phyloP scores from a whole-genome alignment of 2,113 vertebrate species.

The Turdus rufiventris region DNA sequence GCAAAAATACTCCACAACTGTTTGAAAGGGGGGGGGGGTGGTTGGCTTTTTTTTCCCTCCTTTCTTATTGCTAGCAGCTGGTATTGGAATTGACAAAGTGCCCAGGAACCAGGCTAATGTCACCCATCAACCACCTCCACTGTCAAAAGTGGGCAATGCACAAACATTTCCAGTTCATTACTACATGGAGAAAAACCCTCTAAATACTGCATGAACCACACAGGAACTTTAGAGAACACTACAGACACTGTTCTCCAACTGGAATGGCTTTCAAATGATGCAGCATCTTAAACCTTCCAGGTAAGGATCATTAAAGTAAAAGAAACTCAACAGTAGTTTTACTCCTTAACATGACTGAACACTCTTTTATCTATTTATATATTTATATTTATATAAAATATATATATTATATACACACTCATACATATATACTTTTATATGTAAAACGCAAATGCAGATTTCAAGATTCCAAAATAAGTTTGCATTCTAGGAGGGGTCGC shows the following conservation, averaged over 20 bases:
- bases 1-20: neutral
- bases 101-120: neutral
- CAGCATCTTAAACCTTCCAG: neutral
- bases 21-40: neutral
- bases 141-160: neutral
- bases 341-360: neutral
- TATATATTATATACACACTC: neutral
- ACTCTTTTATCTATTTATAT: neutral
- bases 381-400: neutral
- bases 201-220: neutral
- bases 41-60: neutral
- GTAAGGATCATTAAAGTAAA: neutral
- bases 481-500: neutral
- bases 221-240: neutral
- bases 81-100: neutral
- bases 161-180: neutral
- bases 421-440: neutral
- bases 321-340: neutral
- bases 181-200: neutral
- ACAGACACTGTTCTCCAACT: neutral
- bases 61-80: conserved; percentile 32
- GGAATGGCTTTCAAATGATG: neutral
- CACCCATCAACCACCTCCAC: conserved; percentile 7
- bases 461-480: neutral
- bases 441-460: neutral